Base-by-base conservation (phyloP, 2,797 vertebrate species). In the Emys orbicularis region DNA sequence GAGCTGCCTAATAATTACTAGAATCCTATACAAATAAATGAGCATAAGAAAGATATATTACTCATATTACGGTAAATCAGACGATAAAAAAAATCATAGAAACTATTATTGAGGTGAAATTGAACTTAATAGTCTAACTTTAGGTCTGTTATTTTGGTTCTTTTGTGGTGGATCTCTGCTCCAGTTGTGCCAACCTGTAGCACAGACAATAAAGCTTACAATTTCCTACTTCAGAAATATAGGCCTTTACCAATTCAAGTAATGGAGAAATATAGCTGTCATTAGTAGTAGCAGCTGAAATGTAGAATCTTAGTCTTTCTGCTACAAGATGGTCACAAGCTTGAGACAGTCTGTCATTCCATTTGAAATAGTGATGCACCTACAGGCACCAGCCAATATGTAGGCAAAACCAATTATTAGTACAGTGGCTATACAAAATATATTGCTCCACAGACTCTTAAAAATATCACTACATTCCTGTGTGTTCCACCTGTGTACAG, bases 401-500 rank as follows among this genome's bases (percentile, higher is more conserved):
- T 68, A 68, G n/a, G n/a, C 8, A 37, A 68, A 68, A 68, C 18
- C 65, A 68, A 9, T 68, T 68, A 37, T 68, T 21, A 68, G 65
- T 68, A 68, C 18, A 68, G n/a, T 68, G 65, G n/a, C 34, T 37
- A 74, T 59, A 54, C 81, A 56, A 83, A 59, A 16, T 31, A 57
- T 74, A 29, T 23, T 12, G 1, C 50, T 61, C 16, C 53, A 5
- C 23, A 72, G 7, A 9, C 41, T 47, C 47, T 8, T 76, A 41
- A 86, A 29, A 57, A 52, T 94, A 88, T 89, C 0, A 0, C 9
- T 84, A 19, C 5, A 0, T 0, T 74, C 74, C 84, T 90, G 34
- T 68, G 25, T 52, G 3, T 0, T 80, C n/a, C 81, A 31, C 27
- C 50, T 82, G 0, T 27, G 9, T 13, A 31, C 19, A 23, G 27